Evolutionary conservation across 1,140 invertebrate genomes (phyloP), one percentile per base, ranked within the genome.

Genomic region (Mycetomoellerius zeteki): DNA sequence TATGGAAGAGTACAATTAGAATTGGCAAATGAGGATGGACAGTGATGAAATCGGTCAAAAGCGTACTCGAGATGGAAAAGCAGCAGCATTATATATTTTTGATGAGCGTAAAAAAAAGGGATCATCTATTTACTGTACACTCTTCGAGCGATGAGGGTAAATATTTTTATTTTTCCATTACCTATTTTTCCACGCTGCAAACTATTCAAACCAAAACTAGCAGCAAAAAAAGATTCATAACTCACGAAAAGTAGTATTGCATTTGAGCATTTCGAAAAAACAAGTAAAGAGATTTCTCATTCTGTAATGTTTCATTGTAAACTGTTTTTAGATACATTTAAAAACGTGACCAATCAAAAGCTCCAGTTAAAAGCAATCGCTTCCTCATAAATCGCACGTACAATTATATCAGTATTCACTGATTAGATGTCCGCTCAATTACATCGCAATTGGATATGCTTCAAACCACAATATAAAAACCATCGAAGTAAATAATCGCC

Each of bases 31-130:
- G 50, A 78, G 65, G 60, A 75, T 43, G 24, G 71, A 56, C 50
- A 73, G n/a, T 30, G 5, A 27, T 24, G 47, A 76, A 75, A 82
- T 67, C 67, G 56, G 27, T 89, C 56, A 73, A 78, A 89, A 88
- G 80, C 58, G 1, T 24, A 14, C 52, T 52, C 33, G 72, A 85
- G 60, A 65, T 62, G 50, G 62, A 58, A 85, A 52, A 50, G 58
- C 37, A 19, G 37, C 21, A 6, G 50, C 27, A 67, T 77, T 88
- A 80, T 71, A 37, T 89, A 75, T 71, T 56, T 52, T 60, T 87
- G 78, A 88, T 33, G 72, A 86, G 67, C n/a, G 58, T 77, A 86
- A 80, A 86, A 88, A 60, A 47, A 77, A 80, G n/a, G n/a, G 8
- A 8, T 50, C 24, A 81, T 71, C 16, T 54, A 24, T 80, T 69